These are phyloP conservation scores for Rosalia funebris DNA, from an alignment of 2,888 invertebrate species.

Conservation along the genomic window DNA sequence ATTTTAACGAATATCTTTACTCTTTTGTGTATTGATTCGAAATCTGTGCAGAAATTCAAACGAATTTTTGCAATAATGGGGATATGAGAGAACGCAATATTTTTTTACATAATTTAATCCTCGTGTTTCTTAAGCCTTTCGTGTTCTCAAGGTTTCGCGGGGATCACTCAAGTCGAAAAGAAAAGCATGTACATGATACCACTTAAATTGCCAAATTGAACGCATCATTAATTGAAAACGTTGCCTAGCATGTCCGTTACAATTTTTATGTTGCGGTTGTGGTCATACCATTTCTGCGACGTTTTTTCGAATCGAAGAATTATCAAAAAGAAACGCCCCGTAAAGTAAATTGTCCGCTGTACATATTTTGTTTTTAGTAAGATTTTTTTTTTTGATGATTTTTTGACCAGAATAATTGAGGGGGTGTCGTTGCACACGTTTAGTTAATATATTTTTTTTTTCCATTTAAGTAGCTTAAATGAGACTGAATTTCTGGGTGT, in stretches of 20 bases:
- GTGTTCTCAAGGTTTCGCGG: no score
- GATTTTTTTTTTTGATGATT: constrained; percentile 4
- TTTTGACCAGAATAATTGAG: constrained; percentile 10
- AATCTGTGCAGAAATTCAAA: constrained; percentile 22
- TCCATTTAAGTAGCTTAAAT: constrained; percentile 24
- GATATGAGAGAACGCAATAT: no score
- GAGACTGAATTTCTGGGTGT: constrained; percentile 41
- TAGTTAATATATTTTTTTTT: constrained; percentile 20
- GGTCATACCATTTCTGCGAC: background rate
- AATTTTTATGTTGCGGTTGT: no score
- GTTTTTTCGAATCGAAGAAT: background rate
- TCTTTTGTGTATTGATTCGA: constrained; percentile 7
- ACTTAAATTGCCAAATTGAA: no score
- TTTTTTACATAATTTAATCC: no score
- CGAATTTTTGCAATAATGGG: no score
- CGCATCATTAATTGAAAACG: no score
- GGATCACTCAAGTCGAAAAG: no score
- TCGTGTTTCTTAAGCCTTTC: background rate
- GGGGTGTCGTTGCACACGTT: constrained; percentile 13
- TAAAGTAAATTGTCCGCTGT: background rate
- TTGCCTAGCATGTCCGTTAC: no score
- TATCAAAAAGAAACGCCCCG: background rate
- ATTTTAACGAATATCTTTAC: no score
- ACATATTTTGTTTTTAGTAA: background rate
- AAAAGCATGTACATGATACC: no score